Conservation (phyloP, 1,140 invertebrate species). For the Drosophila santomea region DNA sequence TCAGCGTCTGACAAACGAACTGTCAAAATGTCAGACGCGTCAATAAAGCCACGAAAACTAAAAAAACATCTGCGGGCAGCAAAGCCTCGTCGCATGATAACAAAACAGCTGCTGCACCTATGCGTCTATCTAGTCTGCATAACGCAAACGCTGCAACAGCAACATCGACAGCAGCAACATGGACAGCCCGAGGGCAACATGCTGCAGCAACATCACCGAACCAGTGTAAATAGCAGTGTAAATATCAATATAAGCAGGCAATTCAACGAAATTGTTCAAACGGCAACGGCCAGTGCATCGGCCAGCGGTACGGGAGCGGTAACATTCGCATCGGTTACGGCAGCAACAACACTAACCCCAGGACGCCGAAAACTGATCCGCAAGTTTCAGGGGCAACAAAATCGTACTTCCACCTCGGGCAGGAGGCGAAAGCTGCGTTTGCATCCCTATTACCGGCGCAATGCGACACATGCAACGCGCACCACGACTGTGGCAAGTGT, state of each 20-base stretch:
- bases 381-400: conserved; percentile 52
- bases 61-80: conserved; percentile 28
- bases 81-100: conserved; percentile 12
- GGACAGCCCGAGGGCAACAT: conserved; percentile 67
- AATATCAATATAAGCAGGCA: conserved; percentile 79
- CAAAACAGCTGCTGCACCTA: conserved; percentile 59
- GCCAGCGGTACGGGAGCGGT: conserved; percentile 14
- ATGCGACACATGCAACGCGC: conserved; percentile 72
- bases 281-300: conserved; percentile 42
- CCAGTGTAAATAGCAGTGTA: conserved; percentile 84
- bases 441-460: conserved; percentile 60
- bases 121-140: conserved; percentile 74
- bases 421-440: conserved; percentile 62
- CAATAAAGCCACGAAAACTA: conserved; percentile 51
- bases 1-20: conserved; percentile 75
- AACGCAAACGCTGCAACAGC: conserved; percentile 55
- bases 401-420: conserved; percentile 35
- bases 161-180: conserved; percentile 50
- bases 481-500: conserved; percentile 64
- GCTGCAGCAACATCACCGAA: conserved; percentile 68
- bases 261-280: conserved; percentile 83
- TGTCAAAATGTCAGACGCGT: conserved; percentile 76
- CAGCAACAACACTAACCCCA: conserved; percentile 49
- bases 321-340: conserved; percentile 31
- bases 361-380: conserved; percentile 63